Percentiles rank a stretch among this genome's conserved stretches.
Conservation (phyloP, 2,797 vertebrate species). For the Bovichtus diacanthus region DNA sequence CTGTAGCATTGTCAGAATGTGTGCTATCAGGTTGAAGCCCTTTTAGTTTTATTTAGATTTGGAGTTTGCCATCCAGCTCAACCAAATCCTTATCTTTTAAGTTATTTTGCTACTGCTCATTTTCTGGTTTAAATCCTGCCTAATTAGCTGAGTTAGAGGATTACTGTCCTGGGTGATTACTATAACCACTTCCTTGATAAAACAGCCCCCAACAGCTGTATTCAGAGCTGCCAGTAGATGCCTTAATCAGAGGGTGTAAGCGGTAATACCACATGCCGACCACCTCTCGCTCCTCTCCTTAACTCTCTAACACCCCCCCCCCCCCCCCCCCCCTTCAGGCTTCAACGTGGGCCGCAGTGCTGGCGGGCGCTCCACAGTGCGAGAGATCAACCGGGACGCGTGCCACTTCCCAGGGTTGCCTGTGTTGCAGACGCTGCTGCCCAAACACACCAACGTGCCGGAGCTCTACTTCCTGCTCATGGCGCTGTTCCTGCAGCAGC, state of each 20-base stretch:
- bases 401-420: constrained; percentile 98
- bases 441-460: constrained; percentile 97
- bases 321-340: constrained; percentile 76
- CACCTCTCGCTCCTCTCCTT: not conserved
- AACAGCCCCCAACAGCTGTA: not conserved
- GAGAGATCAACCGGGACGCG: constrained; percentile 97
- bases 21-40: constrained; percentile 18
- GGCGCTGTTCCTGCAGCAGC: constrained; percentile 98
- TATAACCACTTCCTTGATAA: not conserved
- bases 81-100: constrained; percentile 6
- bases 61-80: constrained; percentile 3
- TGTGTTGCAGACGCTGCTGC: constrained; percentile 94
- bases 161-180: not conserved
- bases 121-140: constrained; percentile 2
- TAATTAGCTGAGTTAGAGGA: constrained; percentile 8
- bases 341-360: constrained; percentile 97
- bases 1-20: constrained; percentile 29
- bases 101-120: constrained; percentile 4
- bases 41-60: constrained; percentile 22
- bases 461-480: constrained; percentile 99
- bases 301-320: not conserved
- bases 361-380: constrained; percentile 91
- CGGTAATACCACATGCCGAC: not conserved
- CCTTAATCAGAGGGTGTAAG: not conserved
- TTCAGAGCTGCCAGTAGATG: constrained; percentile 15